Evolutionary conservation across 2,888 invertebrate species (phyloP), one percentile per base, ranked within the genome.

Genomic region (Carabus problematicus): DNA sequence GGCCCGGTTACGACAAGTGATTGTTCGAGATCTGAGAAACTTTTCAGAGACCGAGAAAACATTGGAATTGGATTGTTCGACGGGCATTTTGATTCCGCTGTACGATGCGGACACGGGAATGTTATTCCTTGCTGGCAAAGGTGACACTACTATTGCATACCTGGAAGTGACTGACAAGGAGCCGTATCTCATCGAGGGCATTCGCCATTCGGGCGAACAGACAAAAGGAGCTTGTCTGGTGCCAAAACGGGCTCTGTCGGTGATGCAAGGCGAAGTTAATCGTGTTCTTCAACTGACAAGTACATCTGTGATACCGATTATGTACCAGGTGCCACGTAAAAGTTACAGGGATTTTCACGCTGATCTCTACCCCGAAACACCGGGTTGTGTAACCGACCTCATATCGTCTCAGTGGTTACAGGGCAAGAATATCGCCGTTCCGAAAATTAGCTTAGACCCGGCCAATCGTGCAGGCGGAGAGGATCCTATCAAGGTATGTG

Each of bases 191-290:
- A 91, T 93, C 69, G 95, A 95, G 81, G 95, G 97, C 18, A 82
- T 93, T 71, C 86, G 93, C 66, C 94, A 95, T 83, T 92, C 93
- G 16, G 91, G 95, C n/a, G 96, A 97, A 77, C 97, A 97, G 81
- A 95, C 95, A 0, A 96, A 97, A 79, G 97, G 97, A 3, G 95
- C 95, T 1, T 95, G 95, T 76, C 80, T 97, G 72, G 92, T 97
- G 56, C 95, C 97, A 6, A 98, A 98, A 84, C 85, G 95, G 70
- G 94, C 95, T 0, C 83, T 98, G 45, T 91, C 93, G 75, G 95
- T 97, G n/a, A 98, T 98, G 97, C 93, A 94, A 75, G 97, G 96
- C 0, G 98, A 98, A 83, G 97, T 98, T 3, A 95, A 97, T 82
- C 84, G 97, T 73, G 86, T 98, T 56, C 84, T 97, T 66, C 93